Evolutionary conservation across 2,797 vertebrate species (phyloP).

Genomic region (Semaprochilodus insignis): DNA sequence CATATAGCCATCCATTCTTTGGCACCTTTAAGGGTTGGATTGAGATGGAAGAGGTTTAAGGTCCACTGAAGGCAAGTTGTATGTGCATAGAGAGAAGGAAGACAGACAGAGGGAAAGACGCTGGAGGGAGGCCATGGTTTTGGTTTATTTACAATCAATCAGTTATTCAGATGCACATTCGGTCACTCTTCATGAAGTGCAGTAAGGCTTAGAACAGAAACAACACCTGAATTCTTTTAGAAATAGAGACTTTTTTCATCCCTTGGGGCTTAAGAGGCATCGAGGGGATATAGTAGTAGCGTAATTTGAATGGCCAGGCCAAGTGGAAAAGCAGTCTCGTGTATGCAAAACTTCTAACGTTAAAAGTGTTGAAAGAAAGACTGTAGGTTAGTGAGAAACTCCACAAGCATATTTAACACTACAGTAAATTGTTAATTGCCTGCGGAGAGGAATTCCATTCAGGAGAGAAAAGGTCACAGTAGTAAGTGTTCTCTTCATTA

Average conservation of each 20-base stretch:
- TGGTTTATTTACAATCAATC: neutral
- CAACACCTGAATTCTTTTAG: neutral
- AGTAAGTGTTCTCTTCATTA: slow-evolving; percentile 12
- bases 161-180: neutral
- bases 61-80: neutral
- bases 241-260: neutral
- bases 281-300: neutral
- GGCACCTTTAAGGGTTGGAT: neutral
- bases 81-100: neutral
- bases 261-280: neutral
- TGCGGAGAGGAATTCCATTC: neutral
- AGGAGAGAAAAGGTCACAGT: slow-evolving; percentile 5
- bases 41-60: neutral
- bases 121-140: neutral
- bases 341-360: neutral
- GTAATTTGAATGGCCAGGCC: neutral
- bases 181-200: neutral
- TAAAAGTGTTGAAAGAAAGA: neutral
- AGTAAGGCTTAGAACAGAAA: neutral
- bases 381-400: neutral
- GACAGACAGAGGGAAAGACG: neutral
- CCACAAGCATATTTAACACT: neutral
- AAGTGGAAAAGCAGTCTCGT: neutral
- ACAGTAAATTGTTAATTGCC: neutral
- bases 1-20: too few relatives aligned